Conservation (phyloP, 2,113 vertebrate genomes). For the Fregetta grallaria region DNA sequence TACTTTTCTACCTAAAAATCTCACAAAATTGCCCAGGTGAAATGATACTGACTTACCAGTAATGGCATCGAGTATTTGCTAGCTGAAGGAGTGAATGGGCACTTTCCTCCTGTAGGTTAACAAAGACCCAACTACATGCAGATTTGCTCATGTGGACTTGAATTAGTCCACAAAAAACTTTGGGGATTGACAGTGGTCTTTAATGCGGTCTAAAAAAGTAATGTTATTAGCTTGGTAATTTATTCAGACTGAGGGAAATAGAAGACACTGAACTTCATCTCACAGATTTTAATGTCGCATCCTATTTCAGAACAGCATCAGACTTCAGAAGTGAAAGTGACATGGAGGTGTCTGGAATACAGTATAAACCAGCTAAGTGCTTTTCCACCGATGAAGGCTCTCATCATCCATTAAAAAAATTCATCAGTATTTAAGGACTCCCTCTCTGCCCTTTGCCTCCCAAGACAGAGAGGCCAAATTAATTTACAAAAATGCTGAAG, state of each 20-base stretch:
- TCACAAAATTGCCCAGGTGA: background rate
- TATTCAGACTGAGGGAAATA: constrained; percentile 26
- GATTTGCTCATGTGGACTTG: background rate
- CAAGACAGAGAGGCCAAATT: constrained; percentile 47
- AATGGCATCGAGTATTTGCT: background rate
- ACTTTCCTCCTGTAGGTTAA: background rate
- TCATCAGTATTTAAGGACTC: constrained; percentile 53
- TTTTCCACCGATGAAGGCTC: constrained; percentile 13
- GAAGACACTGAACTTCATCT: constrained; percentile 37
- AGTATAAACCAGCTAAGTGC: constrained; percentile 32
- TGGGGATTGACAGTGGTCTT: background rate
- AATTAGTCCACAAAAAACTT: background rate
- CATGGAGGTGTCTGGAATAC: background rate
- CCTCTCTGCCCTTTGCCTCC: constrained; percentile 46
- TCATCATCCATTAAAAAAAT: constrained; percentile 34
- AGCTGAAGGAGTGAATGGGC: background rate
- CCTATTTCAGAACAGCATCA: constrained; percentile 14
- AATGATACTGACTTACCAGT: background rate
- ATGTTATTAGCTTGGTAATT: constrained; percentile 19
- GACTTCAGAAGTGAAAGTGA: constrained; percentile 30
- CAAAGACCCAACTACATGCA: background rate
- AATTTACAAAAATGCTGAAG: constrained; percentile 62
- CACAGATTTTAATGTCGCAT: constrained; percentile 28
- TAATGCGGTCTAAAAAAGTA: background rate
- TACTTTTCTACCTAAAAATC: background rate